These are phyloP conservation scores for Tipula helvola DNA, from an alignment of 2,888 invertebrate genomes.

Conservation along the genomic window DNA sequence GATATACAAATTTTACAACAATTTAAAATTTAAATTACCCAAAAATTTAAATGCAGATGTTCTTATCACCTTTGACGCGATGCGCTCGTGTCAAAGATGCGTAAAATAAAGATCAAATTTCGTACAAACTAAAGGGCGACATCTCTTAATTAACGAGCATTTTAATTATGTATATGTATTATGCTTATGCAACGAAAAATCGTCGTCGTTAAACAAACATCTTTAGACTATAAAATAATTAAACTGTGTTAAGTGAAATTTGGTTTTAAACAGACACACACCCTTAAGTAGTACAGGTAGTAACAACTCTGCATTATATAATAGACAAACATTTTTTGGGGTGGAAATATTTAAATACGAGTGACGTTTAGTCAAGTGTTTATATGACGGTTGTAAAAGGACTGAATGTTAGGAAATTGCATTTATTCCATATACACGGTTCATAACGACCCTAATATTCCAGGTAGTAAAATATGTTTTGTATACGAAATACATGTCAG, in stretches of 20 bases:
- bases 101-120: not conserved
- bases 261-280: not conserved
- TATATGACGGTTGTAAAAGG: not conserved
- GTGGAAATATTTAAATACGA: not conserved
- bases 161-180: not conserved
- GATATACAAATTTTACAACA: not conserved
- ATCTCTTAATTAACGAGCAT: not conserved
- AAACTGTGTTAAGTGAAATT: not conserved
- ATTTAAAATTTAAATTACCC: not conserved
- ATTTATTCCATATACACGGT: not conserved
- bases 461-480: not conserved
- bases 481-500: not conserved
- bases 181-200: not conserved
- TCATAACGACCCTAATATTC: not conserved
- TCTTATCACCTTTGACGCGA: not conserved
- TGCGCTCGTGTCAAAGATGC: not conserved
- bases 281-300: not conserved
- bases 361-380: not conserved
- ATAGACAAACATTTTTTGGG: not conserved
- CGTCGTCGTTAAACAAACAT: not conserved
- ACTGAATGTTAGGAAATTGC: not conserved
- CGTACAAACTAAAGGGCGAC: not conserved
- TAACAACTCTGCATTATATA: not conserved
- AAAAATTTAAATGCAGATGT: not conserved
- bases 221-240: not conserved